Percentiles rank a stretch among this genome's conserved stretches.
phyloP scores from a whole-genome alignment of 2,888 invertebrate species.

The Dynastes maya region DNA sequence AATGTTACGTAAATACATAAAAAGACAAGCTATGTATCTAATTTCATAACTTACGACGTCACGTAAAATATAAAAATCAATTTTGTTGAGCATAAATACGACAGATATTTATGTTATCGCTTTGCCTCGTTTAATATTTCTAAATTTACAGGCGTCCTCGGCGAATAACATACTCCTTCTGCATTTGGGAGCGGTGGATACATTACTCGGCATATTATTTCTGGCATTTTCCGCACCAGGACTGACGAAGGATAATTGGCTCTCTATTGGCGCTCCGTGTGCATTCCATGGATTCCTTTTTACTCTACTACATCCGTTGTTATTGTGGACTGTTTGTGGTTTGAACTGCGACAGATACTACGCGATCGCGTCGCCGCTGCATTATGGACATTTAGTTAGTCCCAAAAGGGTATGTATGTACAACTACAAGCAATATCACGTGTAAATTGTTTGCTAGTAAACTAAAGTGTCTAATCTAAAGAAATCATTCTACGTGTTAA shows the following conservation, averaged over 20 bases:
- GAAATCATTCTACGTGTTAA: too few relatives aligned
- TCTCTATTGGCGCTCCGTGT: slow-evolving; percentile 74
- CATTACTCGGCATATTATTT: slow-evolving; percentile 77
- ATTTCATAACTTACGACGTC: background rate
- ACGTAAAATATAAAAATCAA: background rate
- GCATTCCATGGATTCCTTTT: slow-evolving; percentile 79
- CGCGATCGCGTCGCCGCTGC: slow-evolving; percentile 85
- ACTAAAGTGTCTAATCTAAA: too few relatives aligned
- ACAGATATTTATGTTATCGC: background rate
- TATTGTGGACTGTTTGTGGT: slow-evolving; percentile 86
- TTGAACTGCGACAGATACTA: slow-evolving; percentile 86
- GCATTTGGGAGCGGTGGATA: slow-evolving; percentile 82
- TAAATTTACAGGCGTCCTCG: slow-evolving; percentile 73
- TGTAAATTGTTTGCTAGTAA: too few relatives aligned
- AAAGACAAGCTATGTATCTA: background rate
- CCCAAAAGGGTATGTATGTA: slow-evolving; percentile 75
- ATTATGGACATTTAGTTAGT: slow-evolving; percentile 85
- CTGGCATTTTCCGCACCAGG: slow-evolving; percentile 74
- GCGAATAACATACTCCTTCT: slow-evolving; percentile 82
- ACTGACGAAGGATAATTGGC: slow-evolving; percentile 69
- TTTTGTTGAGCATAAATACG: background rate
- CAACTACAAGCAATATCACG: too few relatives aligned
- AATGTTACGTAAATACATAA: background rate
- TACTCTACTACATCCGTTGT: slow-evolving; percentile 81
- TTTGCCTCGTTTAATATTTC: slow-evolving; percentile 9